Evolutionary conservation across 2,797 vertebrate genomes (phyloP), one percentile per base, ranked within the genome.

Genomic region (Moxostoma hubbsi): DNA sequence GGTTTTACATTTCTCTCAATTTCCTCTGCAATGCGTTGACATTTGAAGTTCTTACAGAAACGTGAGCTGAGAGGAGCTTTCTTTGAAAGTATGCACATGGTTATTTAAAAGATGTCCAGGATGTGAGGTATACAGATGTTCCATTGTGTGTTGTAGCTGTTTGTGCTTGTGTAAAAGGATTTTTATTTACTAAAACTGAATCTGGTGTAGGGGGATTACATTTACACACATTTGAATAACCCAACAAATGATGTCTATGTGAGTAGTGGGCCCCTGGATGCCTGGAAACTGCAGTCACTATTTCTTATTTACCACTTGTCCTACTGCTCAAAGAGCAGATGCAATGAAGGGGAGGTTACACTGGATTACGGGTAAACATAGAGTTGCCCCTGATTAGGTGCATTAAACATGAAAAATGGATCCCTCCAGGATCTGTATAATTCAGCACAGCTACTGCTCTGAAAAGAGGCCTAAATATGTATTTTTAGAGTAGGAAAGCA

Each of bases 51-150:
- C 64, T 16, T 46, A 58, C n/a, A 5, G 73, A 75, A 71, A 80
- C 61, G 36, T 62, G 71, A 67, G 66, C 66, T 63, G 43, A 73
- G 71, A 53, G 24, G 55, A 66, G 43, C 53, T 13, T 18, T 4
- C 11, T 78, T 82, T 79, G 24, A 62, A 62, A 68, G 10, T 43
- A 71, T 80, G 64, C 61, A 70, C 77, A 63, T 47, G 53, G 53
- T 79, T 71, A 75, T 73, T 67, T 75, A 66, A 77, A 75, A 55
- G 58, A 72, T 73, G 77, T 57, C 66, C 72, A 79, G 68, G 67
- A 73, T 81, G 83, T 84, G 79, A 84, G 84, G 79, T 79, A 81
- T 24, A 24, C 76, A 77, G 65, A 83, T 81, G 73, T 58, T n/a
- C 9, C 51, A 50, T 50, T 59, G 58, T 55, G 51, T 62, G 58